These are phyloP conservation scores for Beroe forskalii DNA, from an alignment of 37 sponge, comb jelly and placozoan genomes.

Conservation along the genomic window DNA sequence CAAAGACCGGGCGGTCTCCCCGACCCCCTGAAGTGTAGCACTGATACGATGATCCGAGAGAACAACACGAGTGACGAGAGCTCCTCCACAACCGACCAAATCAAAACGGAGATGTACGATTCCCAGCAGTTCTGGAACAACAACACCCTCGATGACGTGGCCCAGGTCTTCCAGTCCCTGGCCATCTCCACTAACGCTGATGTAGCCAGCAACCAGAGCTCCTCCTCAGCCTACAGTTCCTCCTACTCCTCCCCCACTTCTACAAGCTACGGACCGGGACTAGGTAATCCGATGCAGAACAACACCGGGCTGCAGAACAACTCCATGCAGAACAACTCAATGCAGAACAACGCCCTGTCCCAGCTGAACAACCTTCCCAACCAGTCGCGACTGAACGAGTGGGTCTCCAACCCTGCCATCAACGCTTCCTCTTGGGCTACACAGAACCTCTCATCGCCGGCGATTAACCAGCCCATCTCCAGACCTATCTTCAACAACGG, in stretches of 20 bases:
- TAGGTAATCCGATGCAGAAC: background rate
- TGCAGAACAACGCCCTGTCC: background rate
- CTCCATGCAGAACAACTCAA: background rate
- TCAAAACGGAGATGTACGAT: slow-evolving; percentile 5
- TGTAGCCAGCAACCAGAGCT: slow-evolving; percentile 48
- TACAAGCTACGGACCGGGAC: slow-evolving; percentile 40
- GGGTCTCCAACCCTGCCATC: slow-evolving; percentile 33
- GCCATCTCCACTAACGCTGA: slow-evolving; percentile 33
- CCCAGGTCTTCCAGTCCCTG: slow-evolving; percentile 37
- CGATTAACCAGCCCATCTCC: slow-evolving; percentile 28
- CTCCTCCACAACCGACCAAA: slow-evolving; percentile 21
- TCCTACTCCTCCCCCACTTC: slow-evolving; percentile 53
- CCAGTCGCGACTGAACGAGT: slow-evolving; percentile 55
- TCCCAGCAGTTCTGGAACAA: slow-evolving; percentile 38
- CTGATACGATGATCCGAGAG: background rate
- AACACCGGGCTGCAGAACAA: background rate
- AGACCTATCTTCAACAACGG: slow-evolving; percentile 60
- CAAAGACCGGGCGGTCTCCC: slow-evolving; percentile 37
- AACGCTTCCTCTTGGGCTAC: slow-evolving; percentile 60
- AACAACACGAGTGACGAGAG: slow-evolving; percentile 39
- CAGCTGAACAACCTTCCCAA: slow-evolving; percentile 53
- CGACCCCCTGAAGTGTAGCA: slow-evolving; percentile 49
- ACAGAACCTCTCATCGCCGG: slow-evolving; percentile 11
- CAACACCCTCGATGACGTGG: slow-evolving; percentile 31
- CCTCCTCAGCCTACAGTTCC: slow-evolving; percentile 39